A percentile compares a stretch with the other conserved stretches of the same genome.
Evolutionary conservation across 1,140 invertebrate species (phyloP).

Genomic region (Sarcophaga peregrina): DNA sequence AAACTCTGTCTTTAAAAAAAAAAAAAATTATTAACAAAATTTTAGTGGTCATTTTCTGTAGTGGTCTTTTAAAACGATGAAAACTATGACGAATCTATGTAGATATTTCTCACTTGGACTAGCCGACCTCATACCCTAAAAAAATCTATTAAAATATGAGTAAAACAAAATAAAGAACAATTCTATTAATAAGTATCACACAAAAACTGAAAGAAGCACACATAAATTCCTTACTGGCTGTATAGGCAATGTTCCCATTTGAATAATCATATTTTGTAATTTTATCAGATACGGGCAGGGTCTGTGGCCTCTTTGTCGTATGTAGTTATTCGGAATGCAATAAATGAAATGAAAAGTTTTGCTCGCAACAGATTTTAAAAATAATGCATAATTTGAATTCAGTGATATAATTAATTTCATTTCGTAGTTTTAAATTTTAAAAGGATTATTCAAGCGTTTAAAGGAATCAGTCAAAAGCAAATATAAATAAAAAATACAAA

Average conservation of each 20-base stretch:
- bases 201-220: neutral
- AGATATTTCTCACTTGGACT: neutral
- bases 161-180: neutral
- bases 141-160: neutral
- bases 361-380: slow-evolving; percentile 5
- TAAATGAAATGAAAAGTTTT: neutral
- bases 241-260: neutral
- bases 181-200: slow-evolving; percentile 14
- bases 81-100: neutral
- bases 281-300: neutral
- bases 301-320: neutral
- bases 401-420: neutral
- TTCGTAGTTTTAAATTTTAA: slow-evolving; percentile 26
- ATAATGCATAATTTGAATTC: neutral
- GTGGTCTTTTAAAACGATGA: neutral
- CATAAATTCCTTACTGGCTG: neutral
- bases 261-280: neutral
- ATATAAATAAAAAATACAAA: neutral
- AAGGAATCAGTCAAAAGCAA: slow-evolving; percentile 28
- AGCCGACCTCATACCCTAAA: too few species aligned
- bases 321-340: neutral
- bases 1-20: too few species aligned
- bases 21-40: too few species aligned
- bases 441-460: slow-evolving; percentile 14
- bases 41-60: too few species aligned